Conservation (phyloP, 53 echinoderm and acorn worm species). For the Actinopyga echinites region DNA sequence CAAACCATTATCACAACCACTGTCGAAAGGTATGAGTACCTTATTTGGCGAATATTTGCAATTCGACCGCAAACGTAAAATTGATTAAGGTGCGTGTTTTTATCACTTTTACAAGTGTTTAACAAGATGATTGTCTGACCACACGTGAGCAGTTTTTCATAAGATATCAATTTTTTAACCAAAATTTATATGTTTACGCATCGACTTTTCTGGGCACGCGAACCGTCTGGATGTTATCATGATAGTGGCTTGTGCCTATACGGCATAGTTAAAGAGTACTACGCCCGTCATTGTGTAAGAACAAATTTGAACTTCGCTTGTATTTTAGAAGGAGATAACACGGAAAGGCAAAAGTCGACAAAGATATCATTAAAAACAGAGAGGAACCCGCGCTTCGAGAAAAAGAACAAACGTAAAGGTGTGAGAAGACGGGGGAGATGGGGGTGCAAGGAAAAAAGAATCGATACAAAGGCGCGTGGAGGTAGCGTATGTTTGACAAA, state of each 20-base stretch:
- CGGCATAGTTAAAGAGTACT: neutral
- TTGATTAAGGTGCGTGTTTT: too few species aligned
- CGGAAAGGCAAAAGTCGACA: conserved; percentile 20
- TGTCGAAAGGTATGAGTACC: too few species aligned
- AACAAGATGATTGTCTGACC: too few species aligned
- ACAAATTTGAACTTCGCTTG: neutral
- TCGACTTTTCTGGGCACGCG: conserved; percentile 21
- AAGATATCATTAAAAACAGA: neutral
- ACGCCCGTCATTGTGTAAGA: neutral
- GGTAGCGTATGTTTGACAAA: conserved; percentile 7
- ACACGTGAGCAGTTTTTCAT: neutral
- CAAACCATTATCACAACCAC: too few species aligned
- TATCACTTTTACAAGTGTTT: too few species aligned
- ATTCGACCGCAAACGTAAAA: too few species aligned
- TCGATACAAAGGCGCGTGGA: conserved; percentile 8
- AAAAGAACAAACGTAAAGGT: neutral
- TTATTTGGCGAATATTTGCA: too few species aligned
- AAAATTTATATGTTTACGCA: neutral
- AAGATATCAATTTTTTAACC: conserved; percentile 2
- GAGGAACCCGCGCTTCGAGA: neutral
- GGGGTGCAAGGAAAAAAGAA: neutral
- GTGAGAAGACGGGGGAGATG: neutral
- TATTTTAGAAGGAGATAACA: neutral
- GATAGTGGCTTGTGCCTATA: neutral
- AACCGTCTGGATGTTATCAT: neutral